Evolutionary conservation across 2,888 invertebrate genomes (phyloP), one percentile per base, ranked within the genome.

Genomic region (Drosophila pseudotalamancana): DNA sequence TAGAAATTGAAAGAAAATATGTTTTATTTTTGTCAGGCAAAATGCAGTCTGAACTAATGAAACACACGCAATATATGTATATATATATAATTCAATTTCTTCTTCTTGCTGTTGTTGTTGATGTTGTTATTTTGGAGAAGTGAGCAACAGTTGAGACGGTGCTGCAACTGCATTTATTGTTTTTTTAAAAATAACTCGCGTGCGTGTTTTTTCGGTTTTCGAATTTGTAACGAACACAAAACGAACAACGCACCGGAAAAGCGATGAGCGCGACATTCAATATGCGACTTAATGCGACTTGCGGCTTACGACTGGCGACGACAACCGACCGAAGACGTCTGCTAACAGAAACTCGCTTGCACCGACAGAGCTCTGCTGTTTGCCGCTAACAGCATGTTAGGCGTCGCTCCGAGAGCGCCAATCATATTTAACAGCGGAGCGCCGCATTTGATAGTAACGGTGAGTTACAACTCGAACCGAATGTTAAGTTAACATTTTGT

Each of bases 151-250:
- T 37, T 55, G 53, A 29, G 29, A 21, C 23, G 54, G 42, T 50
- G 27, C 43, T 43, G 72, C 59, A 51, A 42, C 48, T 72, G 68
- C 62, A 56, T 53, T 61, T 49, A 25, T 46, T 31, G 31, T 55
- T 60, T 46, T 68, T 54, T 59, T 71, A 72, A 23, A 71, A 72
- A 68, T 68, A 68, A 51, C 68, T 56, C 71, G 71, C 71, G 46
- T 57, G 45, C 51, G 66, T 39, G 25, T 56, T 61, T 53, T 53
- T 74, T 42, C n/a, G n/a, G 29, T 43, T 43, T 74, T 72, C 64
- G 46, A 73, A 74, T 74, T 50, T 64, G 64, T 69, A 72, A 72
- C 73, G 67, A 60, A 60, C 49, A 29, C 49, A 45, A 61, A 61
- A 49, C 61, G 67, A 42, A 66, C 61, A 64, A 56, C 61, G 74